Conservation (phyloP, 2,888 invertebrate genomes). For the Nomada ferruginata region DNA sequence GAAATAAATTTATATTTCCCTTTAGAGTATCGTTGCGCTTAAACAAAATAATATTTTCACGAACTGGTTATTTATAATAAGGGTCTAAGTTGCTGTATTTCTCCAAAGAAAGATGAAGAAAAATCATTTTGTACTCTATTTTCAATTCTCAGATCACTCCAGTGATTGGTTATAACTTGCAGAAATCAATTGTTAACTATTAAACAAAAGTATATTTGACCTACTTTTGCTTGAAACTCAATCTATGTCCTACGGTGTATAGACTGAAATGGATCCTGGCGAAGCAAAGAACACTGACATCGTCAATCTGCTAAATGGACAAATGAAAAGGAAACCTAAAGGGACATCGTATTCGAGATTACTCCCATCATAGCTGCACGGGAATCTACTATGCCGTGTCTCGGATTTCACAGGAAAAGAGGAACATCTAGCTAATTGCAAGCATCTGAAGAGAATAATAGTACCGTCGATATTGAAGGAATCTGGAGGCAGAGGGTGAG, state of each 20-base stretch:
- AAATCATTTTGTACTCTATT: too few relatives aligned
- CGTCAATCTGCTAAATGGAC: slow-evolving; percentile 8
- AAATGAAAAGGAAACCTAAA: background rate
- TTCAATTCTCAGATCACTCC: too few relatives aligned
- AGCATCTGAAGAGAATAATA: background rate
- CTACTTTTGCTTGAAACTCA: background rate
- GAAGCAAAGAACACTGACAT: background rate
- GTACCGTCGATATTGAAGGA: background rate
- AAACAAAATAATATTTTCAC: too few relatives aligned
- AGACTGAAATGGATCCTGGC: background rate
- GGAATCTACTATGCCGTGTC: background rate
- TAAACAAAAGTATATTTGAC: too few relatives aligned
- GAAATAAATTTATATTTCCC: too few relatives aligned
- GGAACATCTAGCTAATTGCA: slow-evolving; percentile 12
- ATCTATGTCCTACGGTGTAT: background rate
- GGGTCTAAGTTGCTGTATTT: too few relatives aligned
- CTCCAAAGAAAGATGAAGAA: too few relatives aligned
- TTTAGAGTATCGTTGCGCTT: too few relatives aligned
- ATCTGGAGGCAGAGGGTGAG: background rate
- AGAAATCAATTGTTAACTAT: too few relatives aligned
- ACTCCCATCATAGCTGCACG: too few relatives aligned
- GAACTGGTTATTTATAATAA: too few relatives aligned
- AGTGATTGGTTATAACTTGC: too few relatives aligned
- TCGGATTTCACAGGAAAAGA: slow-evolving; percentile 5
- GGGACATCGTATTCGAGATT: background rate